Evolutionary conservation across 23 tunicate species (phyloP), one percentile per base, ranked within the genome.

Genomic region (Halocynthia aurantium): DNA sequence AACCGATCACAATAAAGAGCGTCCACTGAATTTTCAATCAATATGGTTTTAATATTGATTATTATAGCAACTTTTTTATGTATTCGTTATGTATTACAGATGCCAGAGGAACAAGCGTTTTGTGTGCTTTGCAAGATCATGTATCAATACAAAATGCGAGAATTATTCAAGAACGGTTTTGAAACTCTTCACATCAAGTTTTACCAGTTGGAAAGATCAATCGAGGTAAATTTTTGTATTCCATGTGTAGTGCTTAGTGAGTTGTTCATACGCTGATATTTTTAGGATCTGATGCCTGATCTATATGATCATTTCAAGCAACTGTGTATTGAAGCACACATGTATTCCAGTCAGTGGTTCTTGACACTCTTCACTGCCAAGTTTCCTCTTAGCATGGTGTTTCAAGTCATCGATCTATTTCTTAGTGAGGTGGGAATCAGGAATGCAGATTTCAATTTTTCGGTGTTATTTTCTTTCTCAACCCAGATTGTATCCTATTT

Each of bases 41-140:
- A 31, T 31, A 31, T 31, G 44, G 44, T 31, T 31, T 31, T 31
- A 31, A 31, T 31, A 31, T 31, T 31, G 1, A 31, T 31, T 31
- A 31, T 31, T 31, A 31, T 31, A 31, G 44, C 44, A 31, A 31
- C 44, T 31, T 31, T 31, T 31, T 31, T 31, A 31, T 31, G 44
- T 31, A n/a, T 4, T 31, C 44, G 44, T 17, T 17, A 60, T 60
- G 50, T 13, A 2, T n/a, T 72, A 19, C 72, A 90, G 90, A 93
- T 93, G 98, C 98, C 98, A 8, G 98, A 93, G 53, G 98, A 93
- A 61, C 93, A 93, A 76, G 98, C 98, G 6, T 93, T 93, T 66
- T 78, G 82, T 56, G 93, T 93, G 2, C 82, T 93, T 54, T 67
- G 69, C 52, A 93, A 86, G 62, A 84, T 93, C 65, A 93, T 93